Base-by-base conservation (phyloP, 2,797 vertebrate species). In the Meriones psammophilus region DNA sequence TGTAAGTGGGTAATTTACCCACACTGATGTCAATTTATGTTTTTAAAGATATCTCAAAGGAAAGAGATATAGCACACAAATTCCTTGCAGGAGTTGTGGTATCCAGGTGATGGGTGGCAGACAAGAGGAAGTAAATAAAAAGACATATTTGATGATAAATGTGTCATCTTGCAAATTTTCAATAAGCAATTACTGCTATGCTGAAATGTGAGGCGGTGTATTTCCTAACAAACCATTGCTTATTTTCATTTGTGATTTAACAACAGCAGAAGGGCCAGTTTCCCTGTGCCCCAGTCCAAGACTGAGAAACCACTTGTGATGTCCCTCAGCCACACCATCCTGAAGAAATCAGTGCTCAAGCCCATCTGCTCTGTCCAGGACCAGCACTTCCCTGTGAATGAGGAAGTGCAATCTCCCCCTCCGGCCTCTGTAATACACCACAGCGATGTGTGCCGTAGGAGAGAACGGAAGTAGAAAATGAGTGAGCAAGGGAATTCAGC, bases 31-130 rank as follows among this genome's bases (percentile, higher is more conserved):
- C 71, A 95, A 66, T 50, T 80, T 10, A n/a, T 20, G 66, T 89
- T 93, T 96, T 86, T 58, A 85, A 88, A 78, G 7, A 58, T 12
- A 7, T 81, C 46, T 68, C 56, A 79, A 95, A 96, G 60, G 58
- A 87, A 24, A 89, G 24, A 94, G 89, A 95, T 5, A 33, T 28
- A 94, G 85, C 68, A 18, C 13, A 91, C n/a, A 80, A 78, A 89
- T 92, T 89, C 13, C 64, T 71, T 73, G 17, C 3, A 92, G 60
- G 79, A 76, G 24, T 2, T 64, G 10, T 92, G 36, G n/a, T 30
- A 91, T 60, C 62, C 12, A 91, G 28, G 24, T 62, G 8, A 93
- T 77, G 60, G 33, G 68, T 62, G n/a, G 20, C 39, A 95, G 46
- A 62, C 22, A 92, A 78, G 50, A 54, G 62, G 17, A 84, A 42